A percentile compares a stretch with the other conserved stretches of the same genome.
Evolutionary conservation across 2,113 vertebrate genomes (phyloP).

Genomic region (Erythrolamprus reginae): DNA sequence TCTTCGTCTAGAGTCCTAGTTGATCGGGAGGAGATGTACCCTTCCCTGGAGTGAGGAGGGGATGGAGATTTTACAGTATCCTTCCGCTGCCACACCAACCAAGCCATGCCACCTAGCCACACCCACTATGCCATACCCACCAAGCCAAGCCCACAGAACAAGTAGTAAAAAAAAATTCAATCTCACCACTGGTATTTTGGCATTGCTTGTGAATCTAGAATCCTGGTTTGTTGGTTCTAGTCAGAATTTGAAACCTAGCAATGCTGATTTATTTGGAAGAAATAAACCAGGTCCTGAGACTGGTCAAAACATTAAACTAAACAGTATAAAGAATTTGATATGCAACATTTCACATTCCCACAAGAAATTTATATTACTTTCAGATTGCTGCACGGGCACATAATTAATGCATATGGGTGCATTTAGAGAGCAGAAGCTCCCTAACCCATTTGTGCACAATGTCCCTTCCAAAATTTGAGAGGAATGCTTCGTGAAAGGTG

Average conservation of each 20-base stretch:
- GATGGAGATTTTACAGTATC: too few relatives aligned
- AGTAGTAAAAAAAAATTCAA: too few relatives aligned
- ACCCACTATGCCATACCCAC: too few relatives aligned
- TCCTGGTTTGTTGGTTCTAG: not conserved
- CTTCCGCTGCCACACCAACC: too few relatives aligned
- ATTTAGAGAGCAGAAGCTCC: not conserved
- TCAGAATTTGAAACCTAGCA: not conserved
- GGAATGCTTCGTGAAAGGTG: not conserved
- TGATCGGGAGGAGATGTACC: too few relatives aligned
- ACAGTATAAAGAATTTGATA: not conserved
- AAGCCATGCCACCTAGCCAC: too few relatives aligned
- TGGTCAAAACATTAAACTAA: not conserved
- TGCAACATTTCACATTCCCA: not conserved
- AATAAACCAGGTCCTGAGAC: not conserved
- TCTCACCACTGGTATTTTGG: not conserved
- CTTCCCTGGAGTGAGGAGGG: too few relatives aligned
- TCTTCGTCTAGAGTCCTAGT: too few relatives aligned
- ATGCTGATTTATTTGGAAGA: not conserved
- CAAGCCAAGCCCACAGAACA: too few relatives aligned
- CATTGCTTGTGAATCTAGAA: not conserved
- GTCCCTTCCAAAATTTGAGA: not conserved
- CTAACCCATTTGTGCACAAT: not conserved
- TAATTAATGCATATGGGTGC: not conserved
- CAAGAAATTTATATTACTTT: not conserved
- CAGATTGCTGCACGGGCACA: not conserved